A percentile compares a stretch with the other conserved stretches of the same genome.
Conservation (phyloP, 1,140 invertebrate species). For the Monochamus saltuarius region DNA sequence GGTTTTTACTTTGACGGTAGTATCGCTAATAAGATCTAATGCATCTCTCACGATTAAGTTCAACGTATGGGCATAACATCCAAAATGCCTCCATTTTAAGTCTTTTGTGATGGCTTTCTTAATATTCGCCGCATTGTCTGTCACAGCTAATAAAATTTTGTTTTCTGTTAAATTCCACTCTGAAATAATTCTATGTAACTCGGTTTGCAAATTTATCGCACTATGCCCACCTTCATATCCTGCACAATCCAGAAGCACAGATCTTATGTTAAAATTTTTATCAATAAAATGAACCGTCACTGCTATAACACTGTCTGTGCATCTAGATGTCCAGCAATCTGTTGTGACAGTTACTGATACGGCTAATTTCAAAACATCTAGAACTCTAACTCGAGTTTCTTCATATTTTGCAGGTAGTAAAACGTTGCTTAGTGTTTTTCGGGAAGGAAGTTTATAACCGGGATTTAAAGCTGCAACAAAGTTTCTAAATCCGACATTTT, state of each 20-base stretch:
- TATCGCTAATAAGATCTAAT: neutral
- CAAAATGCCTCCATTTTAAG: conserved; percentile 34
- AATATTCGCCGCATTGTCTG: conserved; percentile 43
- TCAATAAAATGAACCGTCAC: conserved; percentile 26
- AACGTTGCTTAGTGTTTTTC: too few species aligned
- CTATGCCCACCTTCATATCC: conserved; percentile 19
- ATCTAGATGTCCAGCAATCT: conserved; percentile 20
- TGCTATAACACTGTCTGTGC: conserved; percentile 21
- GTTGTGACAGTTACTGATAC: too few species aligned
- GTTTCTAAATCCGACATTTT: too few species aligned
- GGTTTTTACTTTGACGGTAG: conserved; percentile 29
- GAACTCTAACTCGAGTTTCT: too few species aligned
- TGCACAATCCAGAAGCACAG: conserved; percentile 21
- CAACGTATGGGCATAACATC: conserved; percentile 41
- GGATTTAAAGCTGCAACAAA: too few species aligned
- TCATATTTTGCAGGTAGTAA: too few species aligned
- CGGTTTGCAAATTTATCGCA: conserved; percentile 23
- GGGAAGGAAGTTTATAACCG: too few species aligned
- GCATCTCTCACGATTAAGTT: too few species aligned
- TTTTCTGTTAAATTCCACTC: conserved; percentile 34
- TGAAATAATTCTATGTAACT: conserved; percentile 25
- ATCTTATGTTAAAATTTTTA: conserved; percentile 22
- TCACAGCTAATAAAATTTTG: conserved; percentile 32
- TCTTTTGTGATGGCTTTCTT: conserved; percentile 29
- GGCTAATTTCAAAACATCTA: too few species aligned